Conservation (phyloP, 2,113 vertebrate genomes). For the Elaphurus davidianus region DNA sequence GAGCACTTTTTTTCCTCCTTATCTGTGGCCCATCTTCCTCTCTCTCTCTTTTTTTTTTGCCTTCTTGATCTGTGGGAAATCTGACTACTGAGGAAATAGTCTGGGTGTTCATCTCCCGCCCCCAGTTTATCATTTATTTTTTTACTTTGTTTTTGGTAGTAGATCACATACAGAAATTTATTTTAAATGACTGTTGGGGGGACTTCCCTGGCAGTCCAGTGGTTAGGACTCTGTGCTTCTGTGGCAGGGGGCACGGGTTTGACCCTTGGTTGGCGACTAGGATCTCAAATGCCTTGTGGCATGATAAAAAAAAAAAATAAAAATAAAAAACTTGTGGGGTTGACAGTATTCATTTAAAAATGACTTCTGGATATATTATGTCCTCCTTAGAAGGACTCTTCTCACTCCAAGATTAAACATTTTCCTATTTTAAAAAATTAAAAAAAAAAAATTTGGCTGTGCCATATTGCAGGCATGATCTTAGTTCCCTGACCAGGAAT, state of each 20-base stretch:
- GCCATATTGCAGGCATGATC: neutral
- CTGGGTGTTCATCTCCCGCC: neutral
- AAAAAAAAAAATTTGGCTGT: neutral
- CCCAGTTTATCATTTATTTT: neutral
- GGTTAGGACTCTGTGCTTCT: neutral
- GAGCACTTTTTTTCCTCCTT: neutral
- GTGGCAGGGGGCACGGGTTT: neutral
- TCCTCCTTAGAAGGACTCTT: neutral
- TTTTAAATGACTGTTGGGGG: neutral
- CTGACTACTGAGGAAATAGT: neutral
- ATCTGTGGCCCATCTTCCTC: neutral
- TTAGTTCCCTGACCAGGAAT: neutral
- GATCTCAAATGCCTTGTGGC: neutral
- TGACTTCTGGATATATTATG: neutral
- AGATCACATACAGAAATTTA: neutral
- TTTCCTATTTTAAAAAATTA: neutral
- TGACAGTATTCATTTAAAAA: neutral
- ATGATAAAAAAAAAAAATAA: neutral
- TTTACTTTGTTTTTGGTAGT: neutral
- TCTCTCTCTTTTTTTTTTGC: neutral
- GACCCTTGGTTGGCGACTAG: neutral
- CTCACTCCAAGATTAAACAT: neutral
- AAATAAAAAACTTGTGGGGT: neutral
- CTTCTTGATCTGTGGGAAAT: neutral
- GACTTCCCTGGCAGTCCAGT: neutral